Conservation (phyloP, 2,113 vertebrate genomes). For the Callithrix jacchus region DNA sequence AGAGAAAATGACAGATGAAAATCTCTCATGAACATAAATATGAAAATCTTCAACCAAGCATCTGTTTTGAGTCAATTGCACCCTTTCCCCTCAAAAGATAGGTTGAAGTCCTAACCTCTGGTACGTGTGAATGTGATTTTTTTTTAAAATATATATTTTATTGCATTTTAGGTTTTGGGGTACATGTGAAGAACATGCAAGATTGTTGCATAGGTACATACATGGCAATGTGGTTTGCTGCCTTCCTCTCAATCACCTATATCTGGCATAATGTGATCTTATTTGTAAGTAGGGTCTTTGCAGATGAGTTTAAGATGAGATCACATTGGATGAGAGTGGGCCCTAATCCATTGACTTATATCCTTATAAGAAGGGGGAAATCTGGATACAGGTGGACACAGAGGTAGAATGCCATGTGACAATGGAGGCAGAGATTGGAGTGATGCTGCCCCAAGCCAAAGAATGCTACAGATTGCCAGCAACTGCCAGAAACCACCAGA, state of each 20-base stretch:
- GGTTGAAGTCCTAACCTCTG: not conserved
- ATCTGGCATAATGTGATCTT: not conserved
- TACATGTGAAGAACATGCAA: no score
- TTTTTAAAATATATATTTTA: not conserved
- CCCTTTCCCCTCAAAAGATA: not conserved
- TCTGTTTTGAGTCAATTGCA: not conserved
- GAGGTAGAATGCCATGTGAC: not conserved
- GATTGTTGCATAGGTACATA: no score
- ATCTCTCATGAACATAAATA: not conserved
- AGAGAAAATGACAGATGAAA: not conserved
- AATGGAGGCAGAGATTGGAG: not conserved
- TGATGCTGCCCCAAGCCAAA: not conserved
- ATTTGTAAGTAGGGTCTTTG: not conserved
- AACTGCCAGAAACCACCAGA: not conserved
- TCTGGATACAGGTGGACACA: not conserved
- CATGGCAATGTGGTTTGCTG: no score
- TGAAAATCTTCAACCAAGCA: not conserved
- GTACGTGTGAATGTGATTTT: not conserved
- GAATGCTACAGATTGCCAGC: not conserved
- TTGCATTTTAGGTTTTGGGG: no score
- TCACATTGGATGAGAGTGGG: not conserved
- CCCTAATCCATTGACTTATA: not conserved
- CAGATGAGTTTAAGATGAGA: not conserved
- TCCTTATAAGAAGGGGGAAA: not conserved
- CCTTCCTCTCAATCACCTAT: no score